phyloP scores from a whole-genome alignment of 2,888 invertebrate genomes.

The Drosophila kanekoi region DNA sequence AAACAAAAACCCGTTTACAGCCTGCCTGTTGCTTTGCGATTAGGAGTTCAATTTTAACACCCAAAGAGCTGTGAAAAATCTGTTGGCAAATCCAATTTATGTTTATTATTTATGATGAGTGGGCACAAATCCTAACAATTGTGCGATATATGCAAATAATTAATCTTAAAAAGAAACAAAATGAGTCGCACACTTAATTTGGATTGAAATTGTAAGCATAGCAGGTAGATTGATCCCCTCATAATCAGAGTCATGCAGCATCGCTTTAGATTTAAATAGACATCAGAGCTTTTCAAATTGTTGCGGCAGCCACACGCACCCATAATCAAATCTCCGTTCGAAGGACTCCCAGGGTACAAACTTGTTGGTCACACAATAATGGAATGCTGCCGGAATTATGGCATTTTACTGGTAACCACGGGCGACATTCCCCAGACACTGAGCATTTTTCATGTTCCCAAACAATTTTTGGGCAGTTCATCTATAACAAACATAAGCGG shows the following conservation, averaged over 20 bases:
- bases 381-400: slow-evolving; percentile 55
- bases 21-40: slow-evolving; percentile 38
- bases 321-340: slow-evolving; percentile 32
- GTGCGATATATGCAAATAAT: slow-evolving; percentile 35
- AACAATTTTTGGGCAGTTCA: slow-evolving; percentile 46
- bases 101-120: slow-evolving; percentile 60
- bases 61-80: too few species aligned
- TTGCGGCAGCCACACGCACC: slow-evolving; percentile 52
- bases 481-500: slow-evolving; percentile 1
- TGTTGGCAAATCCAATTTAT: slow-evolving; percentile 40
- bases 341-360: slow-evolving; percentile 25
- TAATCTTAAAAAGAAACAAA: not conserved
- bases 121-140: slow-evolving; percentile 17
- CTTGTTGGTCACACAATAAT: slow-evolving; percentile 42
- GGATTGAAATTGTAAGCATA: slow-evolving; percentile 55
- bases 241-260: slow-evolving; percentile 9
- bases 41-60: slow-evolving; percentile 34
- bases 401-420: slow-evolving; percentile 49
- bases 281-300: slow-evolving; percentile 64
- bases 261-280: slow-evolving; percentile 60
- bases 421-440: slow-evolving; percentile 47
- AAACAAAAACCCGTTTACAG: not conserved
- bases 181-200: slow-evolving; percentile 39
- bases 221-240: slow-evolving; percentile 30
- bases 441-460: slow-evolving; percentile 54